phyloP scores from a whole-genome alignment of 2,888 invertebrate species.

The Lasioglossum vierecki region DNA sequence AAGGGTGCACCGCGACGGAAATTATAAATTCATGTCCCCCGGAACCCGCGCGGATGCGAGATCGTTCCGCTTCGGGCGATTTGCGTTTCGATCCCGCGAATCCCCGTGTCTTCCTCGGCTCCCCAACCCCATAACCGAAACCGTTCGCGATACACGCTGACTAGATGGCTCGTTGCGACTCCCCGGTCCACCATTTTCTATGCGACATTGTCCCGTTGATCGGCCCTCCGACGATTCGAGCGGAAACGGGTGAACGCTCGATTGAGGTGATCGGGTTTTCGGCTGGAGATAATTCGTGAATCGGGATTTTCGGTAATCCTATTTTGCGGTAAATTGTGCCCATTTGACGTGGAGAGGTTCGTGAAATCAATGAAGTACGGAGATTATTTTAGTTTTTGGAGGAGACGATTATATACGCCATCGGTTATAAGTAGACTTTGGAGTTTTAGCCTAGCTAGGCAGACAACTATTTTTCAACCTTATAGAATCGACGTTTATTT shows the following conservation, averaged over 20 bases:
- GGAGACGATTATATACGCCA: not conserved
- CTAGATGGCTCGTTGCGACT: not conserved
- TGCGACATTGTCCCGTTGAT: not conserved
- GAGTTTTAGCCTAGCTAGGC: not conserved
- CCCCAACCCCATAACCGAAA: not conserved
- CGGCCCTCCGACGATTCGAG: not conserved
- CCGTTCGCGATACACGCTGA: not conserved
- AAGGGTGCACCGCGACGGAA: conserved; percentile 74
- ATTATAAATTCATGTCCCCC: conserved; percentile 83
- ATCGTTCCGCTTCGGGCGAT: conserved; percentile 75
- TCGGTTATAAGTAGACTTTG: too few relatives aligned
- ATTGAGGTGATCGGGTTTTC: conserved; percentile 3
- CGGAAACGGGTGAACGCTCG: conserved; percentile 12
- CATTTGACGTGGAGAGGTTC: not conserved
- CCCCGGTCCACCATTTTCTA: not conserved
- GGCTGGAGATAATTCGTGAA: not conserved
- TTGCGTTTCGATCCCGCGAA: conserved; percentile 63
- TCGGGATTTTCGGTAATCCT: conserved; percentile 3
- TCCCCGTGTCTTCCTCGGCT: conserved; percentile 48
- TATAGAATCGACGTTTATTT: too few relatives aligned
- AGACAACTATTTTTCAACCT: too few relatives aligned
- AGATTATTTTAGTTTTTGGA: not conserved
- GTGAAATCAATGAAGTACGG: not conserved
- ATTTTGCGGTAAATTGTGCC: conserved; percentile 21
- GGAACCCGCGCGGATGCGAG: conserved; percentile 16